A percentile compares a stretch with the other conserved stretches of the same genome.
Evolutionary conservation across 2,113 vertebrate genomes (phyloP).

Genomic region (Ptychochromis oligacanthus): DNA sequence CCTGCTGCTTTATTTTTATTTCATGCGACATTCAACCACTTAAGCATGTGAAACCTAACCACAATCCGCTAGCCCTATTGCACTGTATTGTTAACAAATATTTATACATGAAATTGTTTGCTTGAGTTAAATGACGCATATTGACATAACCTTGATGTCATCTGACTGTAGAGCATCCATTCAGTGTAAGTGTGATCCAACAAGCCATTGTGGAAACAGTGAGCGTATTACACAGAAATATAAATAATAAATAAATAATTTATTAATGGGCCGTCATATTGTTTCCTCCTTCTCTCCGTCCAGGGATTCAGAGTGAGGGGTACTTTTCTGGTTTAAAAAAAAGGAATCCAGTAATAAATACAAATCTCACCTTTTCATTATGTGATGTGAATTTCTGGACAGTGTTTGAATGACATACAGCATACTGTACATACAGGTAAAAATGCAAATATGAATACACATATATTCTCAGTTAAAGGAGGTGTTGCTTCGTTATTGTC

Average conservation of each 20-base stretch:
- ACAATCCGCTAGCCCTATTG: background rate
- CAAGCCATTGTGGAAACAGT: constrained; percentile 27
- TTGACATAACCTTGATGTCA: background rate
- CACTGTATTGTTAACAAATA: background rate
- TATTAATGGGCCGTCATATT: constrained; percentile 39
- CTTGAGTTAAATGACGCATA: background rate
- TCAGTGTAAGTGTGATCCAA: constrained; percentile 25
- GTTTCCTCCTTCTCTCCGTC: background rate
- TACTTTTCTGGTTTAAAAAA: background rate
- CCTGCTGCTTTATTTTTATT: constrained; percentile 3
- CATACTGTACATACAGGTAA: no score
- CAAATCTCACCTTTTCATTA: background rate
- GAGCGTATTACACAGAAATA: constrained; percentile 31
- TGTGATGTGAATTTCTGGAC: no score
- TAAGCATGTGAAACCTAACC: background rate
- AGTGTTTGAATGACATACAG: no score
- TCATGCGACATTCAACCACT: constrained; percentile 23
- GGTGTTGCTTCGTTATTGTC: background rate
- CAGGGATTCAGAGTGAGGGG: background rate
- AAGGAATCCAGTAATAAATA: background rate
- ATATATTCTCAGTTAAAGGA: background rate
- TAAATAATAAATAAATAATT: constrained; percentile 19
- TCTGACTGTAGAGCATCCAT: constrained; percentile 8
- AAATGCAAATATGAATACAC: background rate
- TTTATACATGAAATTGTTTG: background rate